Percentiles rank a stretch among this genome's conserved stretches.
Conservation (phyloP, 2,113 vertebrate genomes). For the Puma concolor region DNA sequence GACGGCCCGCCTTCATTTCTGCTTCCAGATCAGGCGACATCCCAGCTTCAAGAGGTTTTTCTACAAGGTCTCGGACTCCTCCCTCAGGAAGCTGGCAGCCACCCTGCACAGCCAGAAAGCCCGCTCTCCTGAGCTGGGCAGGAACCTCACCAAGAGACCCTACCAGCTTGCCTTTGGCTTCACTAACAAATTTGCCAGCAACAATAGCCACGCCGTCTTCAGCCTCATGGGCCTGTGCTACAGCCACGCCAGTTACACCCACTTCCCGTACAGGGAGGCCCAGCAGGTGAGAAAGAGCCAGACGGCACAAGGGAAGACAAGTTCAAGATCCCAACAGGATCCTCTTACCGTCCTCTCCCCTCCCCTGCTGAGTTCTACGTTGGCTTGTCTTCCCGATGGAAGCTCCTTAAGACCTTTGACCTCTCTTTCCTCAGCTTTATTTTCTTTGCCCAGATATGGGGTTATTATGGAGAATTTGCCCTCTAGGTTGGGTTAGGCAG, state of each 20-base stretch:
- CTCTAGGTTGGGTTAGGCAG: neutral
- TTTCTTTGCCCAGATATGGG: neutral
- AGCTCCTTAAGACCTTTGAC: neutral
- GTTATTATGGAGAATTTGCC: neutral
- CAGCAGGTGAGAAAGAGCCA: conserved; percentile 75
- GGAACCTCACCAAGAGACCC: conserved; percentile 83
- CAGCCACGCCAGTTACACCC: conserved; percentile 85
- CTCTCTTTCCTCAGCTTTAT: neutral
- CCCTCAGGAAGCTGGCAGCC: conserved; percentile 90
- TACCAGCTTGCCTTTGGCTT: conserved; percentile 89
- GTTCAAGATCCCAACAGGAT: neutral
- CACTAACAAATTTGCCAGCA: conserved; percentile 86
- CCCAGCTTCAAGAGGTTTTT: conserved; percentile 85
- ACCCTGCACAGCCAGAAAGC: conserved; percentile 84
- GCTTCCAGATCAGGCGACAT: conserved; percentile 88
- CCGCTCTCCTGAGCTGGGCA: neutral
- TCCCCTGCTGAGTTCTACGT: neutral
- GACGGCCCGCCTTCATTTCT: rapidly evolving
- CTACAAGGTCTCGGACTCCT: conserved; percentile 87
- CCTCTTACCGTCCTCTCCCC: neutral
- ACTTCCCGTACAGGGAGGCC: conserved; percentile 75
- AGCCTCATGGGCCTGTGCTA: conserved; percentile 91
- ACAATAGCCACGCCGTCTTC: conserved; percentile 85
- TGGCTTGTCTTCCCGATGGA: neutral
- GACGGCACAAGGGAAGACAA: rapidly evolving